Percentiles rank a stretch among this genome's conserved stretches.
phyloP scores from a whole-genome alignment of 2,888 invertebrate species.

The Homarus gammarus region DNA sequence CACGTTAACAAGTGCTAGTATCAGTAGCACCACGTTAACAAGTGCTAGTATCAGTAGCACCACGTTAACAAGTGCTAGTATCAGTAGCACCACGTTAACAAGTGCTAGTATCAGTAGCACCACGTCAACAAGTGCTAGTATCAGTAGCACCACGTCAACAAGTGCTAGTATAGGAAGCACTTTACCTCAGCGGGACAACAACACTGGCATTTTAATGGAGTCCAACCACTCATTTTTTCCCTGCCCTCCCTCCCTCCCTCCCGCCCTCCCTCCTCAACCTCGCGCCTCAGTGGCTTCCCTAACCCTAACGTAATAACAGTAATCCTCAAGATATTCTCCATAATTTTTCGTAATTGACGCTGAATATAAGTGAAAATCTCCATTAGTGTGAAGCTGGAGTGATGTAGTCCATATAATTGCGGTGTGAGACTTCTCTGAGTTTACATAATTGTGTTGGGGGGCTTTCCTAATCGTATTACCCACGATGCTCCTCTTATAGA shows the following conservation, averaged over 20 bases:
- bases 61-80: no score
- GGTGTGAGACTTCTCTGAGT: conserved; percentile 12
- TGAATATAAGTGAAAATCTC: conserved; percentile 49
- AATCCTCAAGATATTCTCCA: conserved; percentile 38
- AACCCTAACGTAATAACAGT: conserved; percentile 36
- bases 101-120: no score
- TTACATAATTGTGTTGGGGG: conserved; percentile 20
- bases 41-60: no score
- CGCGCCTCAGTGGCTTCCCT: not conserved
- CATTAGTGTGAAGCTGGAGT: conserved; percentile 30
- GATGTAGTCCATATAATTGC: conserved; percentile 28
- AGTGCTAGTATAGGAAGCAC: no score
- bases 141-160: no score
- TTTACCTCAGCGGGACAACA: no score
- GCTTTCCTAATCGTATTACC: conserved; percentile 11
- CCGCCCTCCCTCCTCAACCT: not conserved
- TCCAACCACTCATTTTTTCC: no score
- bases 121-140: no score
- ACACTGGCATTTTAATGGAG: no score
- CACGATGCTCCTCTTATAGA: not conserved
- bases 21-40: no score
- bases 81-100: no score
- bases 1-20: no score
- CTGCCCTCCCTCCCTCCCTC: not conserved
- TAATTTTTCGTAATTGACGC: conserved; percentile 46